Conservation (phyloP, 1,140 invertebrate species). For the Cecropterus lyciades region DNA sequence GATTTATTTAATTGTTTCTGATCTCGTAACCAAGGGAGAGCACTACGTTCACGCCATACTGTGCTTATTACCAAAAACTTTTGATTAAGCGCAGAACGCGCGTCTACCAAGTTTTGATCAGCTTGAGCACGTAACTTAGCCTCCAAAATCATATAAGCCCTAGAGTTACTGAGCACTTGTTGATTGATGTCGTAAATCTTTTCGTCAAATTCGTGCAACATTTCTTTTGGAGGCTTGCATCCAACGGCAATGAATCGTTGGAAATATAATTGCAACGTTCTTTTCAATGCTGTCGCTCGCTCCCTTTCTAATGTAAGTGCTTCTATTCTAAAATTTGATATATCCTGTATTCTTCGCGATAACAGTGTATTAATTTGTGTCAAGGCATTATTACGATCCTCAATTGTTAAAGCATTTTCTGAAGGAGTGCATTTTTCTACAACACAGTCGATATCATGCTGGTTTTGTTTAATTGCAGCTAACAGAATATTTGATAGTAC, state of each 20-base stretch:
- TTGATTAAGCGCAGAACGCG: conserved; percentile 58
- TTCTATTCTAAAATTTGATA: conserved; percentile 55
- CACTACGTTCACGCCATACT: conserved; percentile 38
- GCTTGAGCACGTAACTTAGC: conserved; percentile 55
- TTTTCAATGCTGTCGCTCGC: conserved; percentile 53
- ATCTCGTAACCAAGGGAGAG: conserved; percentile 37
- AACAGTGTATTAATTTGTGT: conserved; percentile 48
- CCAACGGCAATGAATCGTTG: conserved; percentile 52
- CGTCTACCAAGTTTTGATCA: conserved; percentile 48
- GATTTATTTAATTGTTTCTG: conserved; percentile 34
- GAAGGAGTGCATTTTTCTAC: conserved; percentile 35
- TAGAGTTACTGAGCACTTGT: conserved; percentile 65
- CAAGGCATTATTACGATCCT: conserved; percentile 44
- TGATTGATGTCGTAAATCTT: conserved; percentile 68
- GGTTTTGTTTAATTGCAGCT: conserved; percentile 52
- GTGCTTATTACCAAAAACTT: conserved; percentile 46
- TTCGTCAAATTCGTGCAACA: conserved; percentile 69
- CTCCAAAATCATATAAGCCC: conserved; percentile 60
- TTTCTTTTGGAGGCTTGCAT: conserved; percentile 55
- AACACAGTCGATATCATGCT: conserved; percentile 53
- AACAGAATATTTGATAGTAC: conserved; percentile 56
- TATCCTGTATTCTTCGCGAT: conserved; percentile 43
- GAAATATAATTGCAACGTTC: conserved; percentile 59
- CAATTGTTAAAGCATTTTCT: conserved; percentile 33
- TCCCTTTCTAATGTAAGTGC: conserved; percentile 59